Percentiles rank a stretch among this genome's conserved stretches.
Evolutionary conservation across 2,888 invertebrate genomes (phyloP).

Genomic region (Amphipyra tragopoginis): DNA sequence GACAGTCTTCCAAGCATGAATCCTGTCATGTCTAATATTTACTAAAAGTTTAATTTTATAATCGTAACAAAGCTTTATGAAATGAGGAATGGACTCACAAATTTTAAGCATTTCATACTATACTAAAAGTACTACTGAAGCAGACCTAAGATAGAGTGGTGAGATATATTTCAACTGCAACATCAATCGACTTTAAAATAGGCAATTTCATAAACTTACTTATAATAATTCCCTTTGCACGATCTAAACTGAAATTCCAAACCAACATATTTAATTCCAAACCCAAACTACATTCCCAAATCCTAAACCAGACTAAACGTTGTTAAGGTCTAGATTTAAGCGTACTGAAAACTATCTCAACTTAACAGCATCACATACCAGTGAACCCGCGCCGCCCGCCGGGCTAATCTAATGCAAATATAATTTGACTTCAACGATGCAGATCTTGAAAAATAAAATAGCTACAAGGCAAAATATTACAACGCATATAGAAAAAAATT

Average conservation of each 20-base stretch:
- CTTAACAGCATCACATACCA: slow-evolving; percentile 23
- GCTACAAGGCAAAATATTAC: slow-evolving; percentile 7
- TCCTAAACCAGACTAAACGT: slow-evolving; percentile 10
- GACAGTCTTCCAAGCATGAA: no score
- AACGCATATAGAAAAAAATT: neutral
- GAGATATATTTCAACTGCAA: no score
- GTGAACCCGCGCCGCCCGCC: slow-evolving; percentile 20
- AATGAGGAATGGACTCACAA: no score
- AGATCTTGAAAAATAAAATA: slow-evolving; percentile 18
- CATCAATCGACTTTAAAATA: no score
- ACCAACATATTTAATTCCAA: slow-evolving; percentile 1
- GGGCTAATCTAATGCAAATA: slow-evolving; percentile 25
- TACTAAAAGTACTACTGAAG: no score
- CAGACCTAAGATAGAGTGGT: no score
- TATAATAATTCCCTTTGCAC: no score
- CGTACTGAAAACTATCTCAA: slow-evolving; percentile 34
- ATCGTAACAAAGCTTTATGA: no score
- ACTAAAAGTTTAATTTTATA: no score
- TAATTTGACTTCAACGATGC: slow-evolving; percentile 28
- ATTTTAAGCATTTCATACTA: no score
- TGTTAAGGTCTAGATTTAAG: slow-evolving; percentile 27
- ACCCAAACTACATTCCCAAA: slow-evolving; percentile 4
- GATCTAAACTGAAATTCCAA: neutral
- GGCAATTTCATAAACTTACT: no score
- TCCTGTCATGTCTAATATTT: no score